phyloP scores from a whole-genome alignment of 2,797 vertebrate genomes.

The Alcedo quadribrachys region DNA sequence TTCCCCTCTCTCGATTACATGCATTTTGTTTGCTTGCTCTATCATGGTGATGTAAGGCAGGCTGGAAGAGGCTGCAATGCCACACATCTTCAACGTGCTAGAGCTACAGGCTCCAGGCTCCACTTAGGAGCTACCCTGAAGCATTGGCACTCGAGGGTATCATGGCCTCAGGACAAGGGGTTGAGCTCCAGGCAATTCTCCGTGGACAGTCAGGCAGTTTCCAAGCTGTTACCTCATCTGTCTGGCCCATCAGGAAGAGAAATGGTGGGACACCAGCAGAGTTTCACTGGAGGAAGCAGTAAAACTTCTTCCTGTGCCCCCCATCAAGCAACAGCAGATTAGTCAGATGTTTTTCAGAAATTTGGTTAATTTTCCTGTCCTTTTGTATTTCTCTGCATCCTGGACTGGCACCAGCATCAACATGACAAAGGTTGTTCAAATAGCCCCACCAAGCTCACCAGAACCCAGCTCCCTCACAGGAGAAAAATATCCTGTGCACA shows the following conservation, averaged over 20 bases:
- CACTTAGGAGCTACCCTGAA: neutral
- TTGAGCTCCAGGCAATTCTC: neutral
- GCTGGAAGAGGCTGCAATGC: neutral
- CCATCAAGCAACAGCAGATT: neutral
- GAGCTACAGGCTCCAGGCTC: neutral
- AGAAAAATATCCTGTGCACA: neutral
- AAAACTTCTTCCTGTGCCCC: neutral
- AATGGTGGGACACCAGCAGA: neutral
- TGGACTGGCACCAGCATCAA: neutral
- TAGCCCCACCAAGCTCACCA: fast-evolving
- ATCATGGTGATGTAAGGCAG: neutral
- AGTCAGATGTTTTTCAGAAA: neutral
- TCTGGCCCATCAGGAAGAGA: neutral
- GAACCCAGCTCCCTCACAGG: neutral
- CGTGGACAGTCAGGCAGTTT: fast-evolving
- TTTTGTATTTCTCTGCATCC: neutral
- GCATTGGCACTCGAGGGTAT: neutral
- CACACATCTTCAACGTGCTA: fast-evolving
- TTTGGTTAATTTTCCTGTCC: neutral
- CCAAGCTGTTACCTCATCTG: neutral
- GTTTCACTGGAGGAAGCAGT: neutral
- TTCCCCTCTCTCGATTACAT: constrained; percentile 31
- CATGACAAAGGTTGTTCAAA: neutral
- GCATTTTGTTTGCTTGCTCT: neutral
- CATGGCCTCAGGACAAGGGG: neutral